Evolutionary conservation across 2,888 invertebrate genomes (phyloP), one percentile per base, ranked within the genome.

Genomic region (Chironomus riparius): DNA sequence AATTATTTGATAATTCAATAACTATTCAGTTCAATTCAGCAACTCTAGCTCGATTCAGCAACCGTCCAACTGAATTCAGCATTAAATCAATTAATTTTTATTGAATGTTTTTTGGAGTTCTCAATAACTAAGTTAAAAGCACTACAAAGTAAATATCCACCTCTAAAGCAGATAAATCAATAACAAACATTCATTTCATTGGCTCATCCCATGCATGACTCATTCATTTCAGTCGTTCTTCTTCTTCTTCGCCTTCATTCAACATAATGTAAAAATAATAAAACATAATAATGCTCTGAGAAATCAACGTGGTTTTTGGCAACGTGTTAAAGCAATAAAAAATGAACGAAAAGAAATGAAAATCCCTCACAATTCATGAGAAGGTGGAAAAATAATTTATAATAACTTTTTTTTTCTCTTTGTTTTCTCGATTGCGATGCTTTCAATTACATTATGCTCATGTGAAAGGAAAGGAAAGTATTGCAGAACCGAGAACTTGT

Each of bases 251-350:
- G 5, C 47, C 70, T 70, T 22, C 70, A 47, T 38, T 18, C 18
- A 48, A 38, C 70, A 70, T 47, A 70, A 18, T 70, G 38, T 7
- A n/a, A n/a, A 68, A 68, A 68, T 12, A 68, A 56, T n/a, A 47
- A 18, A 70, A 65, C 22, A 21, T 38, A 38, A 38, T 38, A 38
- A 38, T 38, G 38, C 38, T 38, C 38, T 38, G 65, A 47, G 70
- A 70, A 28, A 28, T 73, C 72, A 38, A 38, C 38, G 38, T 38
- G 38, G 24, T 28, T 22, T 73, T 50, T 56, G 71, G 71, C 72
- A 73, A 56, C 72, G 72, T 73, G 72, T 73, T 73, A 62, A 62
- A 73, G 72, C 38, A 73, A 73, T 73, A 73, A 73, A 73, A 73
- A 65, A 65, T 24, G 65, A 65, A 24, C 18, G 56, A 21, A 50